Percentiles rank a stretch among this genome's conserved stretches.
Evolutionary conservation across 2,888 invertebrate genomes (phyloP).

Genomic region (Gymnoscelis rufifasciata): DNA sequence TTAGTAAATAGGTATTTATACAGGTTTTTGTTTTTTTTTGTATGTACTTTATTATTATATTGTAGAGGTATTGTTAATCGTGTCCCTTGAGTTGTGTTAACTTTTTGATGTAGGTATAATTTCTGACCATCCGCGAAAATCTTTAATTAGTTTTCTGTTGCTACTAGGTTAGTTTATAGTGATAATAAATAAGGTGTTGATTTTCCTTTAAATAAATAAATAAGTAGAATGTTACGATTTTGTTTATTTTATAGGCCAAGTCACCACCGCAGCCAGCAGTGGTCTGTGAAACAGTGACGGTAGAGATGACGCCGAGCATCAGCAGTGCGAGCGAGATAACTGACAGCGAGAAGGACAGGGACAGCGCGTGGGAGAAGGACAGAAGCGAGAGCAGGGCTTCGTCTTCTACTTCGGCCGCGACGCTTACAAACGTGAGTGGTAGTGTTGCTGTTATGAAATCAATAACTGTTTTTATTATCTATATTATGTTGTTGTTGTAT

Average conservation of each 20-base stretch:
- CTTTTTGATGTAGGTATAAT: too few species aligned
- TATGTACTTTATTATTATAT: too few species aligned
- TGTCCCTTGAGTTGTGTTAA: too few species aligned
- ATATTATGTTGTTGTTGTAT: background rate
- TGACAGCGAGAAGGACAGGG: slow-evolving; percentile 68
- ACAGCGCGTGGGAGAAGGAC: slow-evolving; percentile 67
- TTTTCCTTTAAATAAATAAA: too few species aligned
- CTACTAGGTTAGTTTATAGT: too few species aligned
- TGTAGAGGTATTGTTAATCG: too few species aligned
- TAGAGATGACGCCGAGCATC: slow-evolving; percentile 61
- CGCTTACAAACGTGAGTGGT: slow-evolving; percentile 81
- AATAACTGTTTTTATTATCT: background rate
- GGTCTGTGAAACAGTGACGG: slow-evolving; percentile 53
- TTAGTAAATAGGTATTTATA: too few species aligned
- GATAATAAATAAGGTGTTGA: too few species aligned
- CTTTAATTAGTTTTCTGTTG: too few species aligned
- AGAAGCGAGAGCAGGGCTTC: slow-evolving; percentile 66
- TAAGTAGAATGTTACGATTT: too few species aligned
- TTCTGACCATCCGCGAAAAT: too few species aligned
- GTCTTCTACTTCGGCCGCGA: slow-evolving; percentile 77
- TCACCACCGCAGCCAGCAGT: slow-evolving; percentile 43
- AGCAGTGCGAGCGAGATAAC: slow-evolving; percentile 64
- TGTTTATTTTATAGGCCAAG: slow-evolving; percentile 30
- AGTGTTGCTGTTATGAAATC: slow-evolving; percentile 11
- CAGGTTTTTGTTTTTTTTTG: too few species aligned